Conservation (phyloP, 2,888 invertebrate species). For the Acholoe squamosa region DNA sequence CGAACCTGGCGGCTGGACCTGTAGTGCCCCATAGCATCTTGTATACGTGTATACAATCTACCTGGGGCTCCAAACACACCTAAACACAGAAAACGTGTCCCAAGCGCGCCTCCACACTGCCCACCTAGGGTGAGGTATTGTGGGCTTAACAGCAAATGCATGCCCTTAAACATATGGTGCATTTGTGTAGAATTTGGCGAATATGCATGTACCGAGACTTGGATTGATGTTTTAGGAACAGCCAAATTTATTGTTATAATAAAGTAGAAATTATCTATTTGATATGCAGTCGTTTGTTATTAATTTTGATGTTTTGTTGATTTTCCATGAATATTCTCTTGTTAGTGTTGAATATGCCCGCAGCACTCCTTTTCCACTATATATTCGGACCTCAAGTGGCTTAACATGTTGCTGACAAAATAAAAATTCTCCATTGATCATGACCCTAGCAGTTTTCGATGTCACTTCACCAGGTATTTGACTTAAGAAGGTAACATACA, state of each 20-base stretch:
- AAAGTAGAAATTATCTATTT: neutral
- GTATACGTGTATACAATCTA: neutral
- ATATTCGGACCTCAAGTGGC: too few species aligned
- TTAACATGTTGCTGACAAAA: too few species aligned
- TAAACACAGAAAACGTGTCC: constrained; percentile 4
- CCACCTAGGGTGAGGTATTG: neutral
- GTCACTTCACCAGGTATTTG: too few species aligned
- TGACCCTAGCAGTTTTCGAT: too few species aligned
- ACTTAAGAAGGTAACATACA: too few species aligned
- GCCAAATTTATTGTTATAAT: neutral
- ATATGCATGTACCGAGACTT: neutral
- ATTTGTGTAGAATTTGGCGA: neutral
- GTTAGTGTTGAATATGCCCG: too few species aligned
- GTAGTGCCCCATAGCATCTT: neutral
- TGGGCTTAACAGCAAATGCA: neutral
- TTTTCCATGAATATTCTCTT: too few species aligned
- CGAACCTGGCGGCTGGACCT: neutral
- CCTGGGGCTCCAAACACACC: neutral
- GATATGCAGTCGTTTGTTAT: too few species aligned
- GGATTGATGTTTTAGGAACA: neutral
- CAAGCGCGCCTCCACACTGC: neutral
- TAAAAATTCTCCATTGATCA: too few species aligned
- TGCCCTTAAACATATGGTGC: neutral
- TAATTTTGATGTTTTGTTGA: too few species aligned
- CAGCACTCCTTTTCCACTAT: too few species aligned